Percentiles rank a stretch among this genome's conserved stretches.
Evolutionary conservation across 53 echinoderm and acorn worm genomes (phyloP).

Genomic region (Patiria pectinifera): DNA sequence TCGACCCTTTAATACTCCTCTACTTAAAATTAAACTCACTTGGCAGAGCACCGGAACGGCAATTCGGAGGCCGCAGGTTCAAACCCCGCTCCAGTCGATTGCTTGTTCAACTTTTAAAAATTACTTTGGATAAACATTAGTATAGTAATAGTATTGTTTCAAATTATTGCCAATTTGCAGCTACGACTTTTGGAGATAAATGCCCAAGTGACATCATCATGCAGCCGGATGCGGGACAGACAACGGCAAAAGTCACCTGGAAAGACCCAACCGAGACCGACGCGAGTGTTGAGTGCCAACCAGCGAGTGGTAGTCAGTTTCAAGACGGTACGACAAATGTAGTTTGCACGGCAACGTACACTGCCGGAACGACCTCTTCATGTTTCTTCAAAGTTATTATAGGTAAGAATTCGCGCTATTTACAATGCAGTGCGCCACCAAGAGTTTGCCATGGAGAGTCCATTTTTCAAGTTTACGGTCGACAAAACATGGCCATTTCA

Average conservation of each 20-base stretch:
- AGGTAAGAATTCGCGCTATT: neutral
- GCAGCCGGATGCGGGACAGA: neutral
- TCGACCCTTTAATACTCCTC: no score
- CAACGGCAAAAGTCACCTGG: slow-evolving; percentile 6
- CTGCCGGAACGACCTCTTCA: neutral
- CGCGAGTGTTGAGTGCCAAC: neutral
- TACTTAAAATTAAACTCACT: no score
- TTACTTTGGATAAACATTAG: no score
- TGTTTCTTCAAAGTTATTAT: slow-evolving; percentile 25
- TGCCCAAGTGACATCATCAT: slow-evolving; percentile 40
- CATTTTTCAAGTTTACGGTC: no score
- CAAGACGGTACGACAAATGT: slow-evolving; percentile 7
- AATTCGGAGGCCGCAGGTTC: no score
- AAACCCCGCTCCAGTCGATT: no score
- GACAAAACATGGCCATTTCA: no score
- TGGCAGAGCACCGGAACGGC: no score
- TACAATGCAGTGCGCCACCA: neutral
- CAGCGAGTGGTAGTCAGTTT: slow-evolving; percentile 35
- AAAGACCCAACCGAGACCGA: neutral
- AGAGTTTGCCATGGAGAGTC: no score
- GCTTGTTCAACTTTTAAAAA: no score
- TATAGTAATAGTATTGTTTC: neutral
- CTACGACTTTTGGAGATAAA: neutral
- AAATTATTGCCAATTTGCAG: neutral
- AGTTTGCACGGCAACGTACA: slow-evolving; percentile 4